Base-by-base conservation (phyloP, 1,140 invertebrate species). In the Rhopalosiphum padi region DNA sequence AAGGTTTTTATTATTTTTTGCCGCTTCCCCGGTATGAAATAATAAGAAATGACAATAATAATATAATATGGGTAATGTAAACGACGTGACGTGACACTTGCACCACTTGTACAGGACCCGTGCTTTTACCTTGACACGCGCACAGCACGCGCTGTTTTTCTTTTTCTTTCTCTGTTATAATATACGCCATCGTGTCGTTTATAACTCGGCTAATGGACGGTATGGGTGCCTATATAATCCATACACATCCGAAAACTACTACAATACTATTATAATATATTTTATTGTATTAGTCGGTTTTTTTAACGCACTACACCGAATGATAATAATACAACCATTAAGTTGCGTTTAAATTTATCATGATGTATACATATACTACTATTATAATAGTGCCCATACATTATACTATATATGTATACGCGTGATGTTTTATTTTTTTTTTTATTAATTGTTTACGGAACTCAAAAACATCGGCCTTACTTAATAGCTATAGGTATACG, bases 81-180 rank as follows among this genome's bases (percentile, higher is more conserved):
- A 91, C 43, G 43, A 46, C 25, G 43, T 91, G 89, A 90, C 89
- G 90, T 91, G 91, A 91, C 91, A 85, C 91, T 85, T 85, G 91
- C 82, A 92, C 91, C 91, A 92, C 91, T 92, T 92, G 91, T 92
- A 92, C 91, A 22, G 37, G 9, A 41, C 90, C 23, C 43, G 35
- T 51, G 91, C 35, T 92, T 92, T 92, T 85, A 92, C 91, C 91
- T 92, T 92, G 91, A 92, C 91, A 92, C 91, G 91, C 91, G 91
- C 21, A 41, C 23, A 85, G 77, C 91, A 92, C 91, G 46, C 77
- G 68, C 48, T 77, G 41, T 15, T 43, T 55, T 30, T 25, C 35
- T 90, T 60, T 82, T 46, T 82, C 37, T 37, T 83, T 43, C 22
- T 85, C 37, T 37, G 35, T 37, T 83, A 83, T 35, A 83, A 37